A percentile compares a stretch with the other conserved stretches of the same genome.
phyloP scores from a whole-genome alignment of 23 tunicate species.

The Trididemnum clinides region DNA sequence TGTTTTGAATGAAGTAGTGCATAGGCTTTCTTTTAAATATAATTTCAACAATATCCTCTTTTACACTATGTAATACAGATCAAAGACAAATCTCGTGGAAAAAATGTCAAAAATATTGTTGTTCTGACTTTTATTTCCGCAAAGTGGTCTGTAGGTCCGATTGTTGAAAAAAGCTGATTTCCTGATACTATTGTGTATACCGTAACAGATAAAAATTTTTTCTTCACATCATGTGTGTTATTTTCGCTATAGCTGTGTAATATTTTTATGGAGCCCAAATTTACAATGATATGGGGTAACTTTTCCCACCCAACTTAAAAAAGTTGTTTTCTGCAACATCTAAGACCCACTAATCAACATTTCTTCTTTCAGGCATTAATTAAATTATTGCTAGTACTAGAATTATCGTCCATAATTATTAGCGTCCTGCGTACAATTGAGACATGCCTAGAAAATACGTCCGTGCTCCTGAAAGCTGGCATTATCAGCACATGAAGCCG shows the following conservation, averaged over 20 bases:
- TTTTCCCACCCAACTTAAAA: conserved; percentile 17
- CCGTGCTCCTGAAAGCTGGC: conserved; percentile 5
- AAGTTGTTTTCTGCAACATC: no score
- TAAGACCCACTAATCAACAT: no score
- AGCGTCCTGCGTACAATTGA: no score
- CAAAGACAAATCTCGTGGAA: background rate
- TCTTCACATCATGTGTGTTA: background rate
- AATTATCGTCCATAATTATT: background rate
- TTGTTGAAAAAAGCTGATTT: background rate
- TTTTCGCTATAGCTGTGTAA: background rate
- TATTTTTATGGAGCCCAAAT: background rate
- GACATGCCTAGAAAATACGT: background rate
- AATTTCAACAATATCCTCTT: background rate
- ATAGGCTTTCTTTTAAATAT: background rate
- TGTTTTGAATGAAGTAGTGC: background rate
- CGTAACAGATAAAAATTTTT: background rate
- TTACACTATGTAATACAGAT: no score
- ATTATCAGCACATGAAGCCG: background rate
- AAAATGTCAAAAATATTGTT: background rate
- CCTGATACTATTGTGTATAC: background rate
- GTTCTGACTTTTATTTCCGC: background rate
- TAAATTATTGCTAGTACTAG: no score
- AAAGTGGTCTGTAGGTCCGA: background rate
- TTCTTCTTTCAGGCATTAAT: no score
- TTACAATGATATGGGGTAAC: conserved; percentile 5